These are phyloP conservation scores for Dolichopus griseipennis DNA, from an alignment of 2,888 invertebrate genomes.

Conservation along the genomic window DNA sequence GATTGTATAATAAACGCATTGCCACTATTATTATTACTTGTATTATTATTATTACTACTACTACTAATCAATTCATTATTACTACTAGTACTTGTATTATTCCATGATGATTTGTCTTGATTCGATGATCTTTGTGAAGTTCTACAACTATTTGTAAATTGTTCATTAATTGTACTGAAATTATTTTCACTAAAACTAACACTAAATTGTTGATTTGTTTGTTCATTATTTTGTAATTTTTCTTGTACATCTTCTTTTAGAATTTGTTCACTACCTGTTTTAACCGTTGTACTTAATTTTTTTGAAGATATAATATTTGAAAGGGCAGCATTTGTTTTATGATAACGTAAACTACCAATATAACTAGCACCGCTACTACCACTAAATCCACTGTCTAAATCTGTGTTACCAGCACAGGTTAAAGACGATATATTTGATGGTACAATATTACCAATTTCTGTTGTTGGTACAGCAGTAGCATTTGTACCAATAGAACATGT, in stretches of 20 bases:
- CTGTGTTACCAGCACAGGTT: conserved; percentile 31
- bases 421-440: conserved; percentile 14
- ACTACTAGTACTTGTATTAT: conserved; percentile 9
- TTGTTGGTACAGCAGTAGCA: neutral
- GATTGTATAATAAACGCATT: conserved; percentile 5
- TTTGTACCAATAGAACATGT: neutral
- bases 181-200: conserved; percentile 1
- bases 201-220: neutral
- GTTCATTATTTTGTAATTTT: neutral
- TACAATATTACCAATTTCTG: conserved; percentile 14
- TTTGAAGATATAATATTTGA: conserved; percentile 33
- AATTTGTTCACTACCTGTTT: conserved; percentile 27
- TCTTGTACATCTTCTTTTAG: conserved; percentile 4
- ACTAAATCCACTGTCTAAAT: conserved; percentile 74
- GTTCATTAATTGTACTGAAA: conserved; percentile 10
- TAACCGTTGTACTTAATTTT: conserved; percentile 23
- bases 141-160: conserved; percentile 14
- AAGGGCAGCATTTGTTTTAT: conserved; percentile 36
- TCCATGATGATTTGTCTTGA: conserved; percentile 20
- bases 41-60: conserved; percentile 37
- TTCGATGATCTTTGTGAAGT: conserved; percentile 33
- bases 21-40: neutral
- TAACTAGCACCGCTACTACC: conserved; percentile 76
- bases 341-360: conserved; percentile 56
- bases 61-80: conserved; percentile 12